Evolutionary conservation across 2,113 vertebrate species (phyloP), one percentile per base, ranked within the genome.

Genomic region (Paradisaea rubra): DNA sequence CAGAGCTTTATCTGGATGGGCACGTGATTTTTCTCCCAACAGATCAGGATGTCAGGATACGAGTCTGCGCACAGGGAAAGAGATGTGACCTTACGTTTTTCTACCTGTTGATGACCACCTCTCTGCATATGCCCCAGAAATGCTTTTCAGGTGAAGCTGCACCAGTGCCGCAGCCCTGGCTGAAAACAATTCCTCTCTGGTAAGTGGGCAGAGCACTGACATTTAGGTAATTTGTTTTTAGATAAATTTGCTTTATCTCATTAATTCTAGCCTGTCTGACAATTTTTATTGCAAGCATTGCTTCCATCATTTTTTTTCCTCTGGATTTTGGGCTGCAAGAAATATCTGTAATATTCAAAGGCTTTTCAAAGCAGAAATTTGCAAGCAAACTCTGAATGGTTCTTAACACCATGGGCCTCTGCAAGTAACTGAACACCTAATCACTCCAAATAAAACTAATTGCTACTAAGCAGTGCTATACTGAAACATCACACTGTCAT

Each of bases 391-490:
- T 61, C 22, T 20, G 45, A 88, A 54, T 39, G 15, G 10, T 15
- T 83, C 60, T 37, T 78, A 57, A 74, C 35, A 56, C 50, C 25
- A 13, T 17, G 13, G 47, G 39, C n/a, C 13, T 82, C 60, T 83
- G 27, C 74, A 70, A 70, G 85, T 88, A 93, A 94, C 69, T 24
- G 60, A 90, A 88, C 57, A 78, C 76, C 49, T 86, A 81, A 81
- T 91, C 45, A 81, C 53, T 86, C 31, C 69, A 86, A 68, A 86
- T 65, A 54, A 70, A 93, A 74, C 72, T 92, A 95, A 94, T 84
- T 83, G 39, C 91, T 81, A 60, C 82, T 91, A 88, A 90, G 81
- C 64, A 95, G 88, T 86, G 81, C 61, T 95, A 71, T 71, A 88
- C 82, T 28, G 57, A 83, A 90, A 88, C 30, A 81, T 86, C 88